These are phyloP conservation scores for Tetrao urogallus DNA, from an alignment of 2,113 vertebrate genomes.

Conservation along the genomic window DNA sequence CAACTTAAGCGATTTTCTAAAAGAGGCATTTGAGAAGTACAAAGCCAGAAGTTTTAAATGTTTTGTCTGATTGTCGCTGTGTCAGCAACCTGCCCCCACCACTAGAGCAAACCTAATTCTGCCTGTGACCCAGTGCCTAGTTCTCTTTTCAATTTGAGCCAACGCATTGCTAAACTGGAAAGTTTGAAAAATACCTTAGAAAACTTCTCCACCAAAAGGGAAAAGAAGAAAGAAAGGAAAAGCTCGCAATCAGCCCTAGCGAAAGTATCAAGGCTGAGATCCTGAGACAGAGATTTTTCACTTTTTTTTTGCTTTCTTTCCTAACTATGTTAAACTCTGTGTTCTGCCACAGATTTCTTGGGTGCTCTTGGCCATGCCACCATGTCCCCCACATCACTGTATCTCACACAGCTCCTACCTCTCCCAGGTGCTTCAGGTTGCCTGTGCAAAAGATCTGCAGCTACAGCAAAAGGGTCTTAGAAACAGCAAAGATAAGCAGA, in stretches of 20 bases:
- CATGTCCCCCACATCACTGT: accelerated
- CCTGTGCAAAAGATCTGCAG: neutral
- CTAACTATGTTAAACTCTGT: constrained; percentile 12
- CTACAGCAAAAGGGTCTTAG: neutral
- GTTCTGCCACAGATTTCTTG: neutral
- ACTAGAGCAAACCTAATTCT: constrained; percentile 81
- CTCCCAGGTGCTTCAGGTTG: neutral
- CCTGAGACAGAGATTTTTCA: constrained; percentile 52
- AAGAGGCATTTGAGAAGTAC: constrained; percentile 87
- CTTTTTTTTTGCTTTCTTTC: constrained; percentile 12
- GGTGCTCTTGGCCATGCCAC: accelerated
- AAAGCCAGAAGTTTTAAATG: constrained; percentile 86
- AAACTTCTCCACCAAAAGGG: constrained; percentile 81
- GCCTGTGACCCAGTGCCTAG: constrained; percentile 82
- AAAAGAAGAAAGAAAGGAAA: constrained; percentile 64
- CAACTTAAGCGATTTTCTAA: constrained; percentile 86
- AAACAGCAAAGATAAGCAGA: neutral
- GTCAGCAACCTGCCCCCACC: constrained; percentile 86
- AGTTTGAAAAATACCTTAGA: constrained; percentile 83
- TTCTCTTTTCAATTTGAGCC: constrained; percentile 87
- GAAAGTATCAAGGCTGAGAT: constrained; percentile 65
- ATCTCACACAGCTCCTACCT: accelerated
- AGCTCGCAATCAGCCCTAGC: constrained; percentile 74
- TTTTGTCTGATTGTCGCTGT: constrained; percentile 88
- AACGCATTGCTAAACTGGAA: constrained; percentile 82